Evolutionary conservation across 2,113 vertebrate genomes (phyloP).

Genomic region (Tichodroma muraria): DNA sequence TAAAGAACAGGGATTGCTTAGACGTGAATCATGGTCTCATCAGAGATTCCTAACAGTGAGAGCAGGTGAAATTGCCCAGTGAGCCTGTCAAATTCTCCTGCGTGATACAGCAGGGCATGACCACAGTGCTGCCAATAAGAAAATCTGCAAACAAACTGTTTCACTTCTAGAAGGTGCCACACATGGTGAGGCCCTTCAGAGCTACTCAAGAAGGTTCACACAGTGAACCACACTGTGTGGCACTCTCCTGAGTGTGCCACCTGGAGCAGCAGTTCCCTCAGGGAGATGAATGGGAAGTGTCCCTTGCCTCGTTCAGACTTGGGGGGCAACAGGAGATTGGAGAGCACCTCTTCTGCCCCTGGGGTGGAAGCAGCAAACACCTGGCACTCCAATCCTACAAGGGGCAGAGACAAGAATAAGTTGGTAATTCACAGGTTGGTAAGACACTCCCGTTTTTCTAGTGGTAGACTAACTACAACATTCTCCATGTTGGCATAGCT

Average conservation of each 20-base stretch:
- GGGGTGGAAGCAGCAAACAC: background rate
- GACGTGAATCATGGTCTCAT: background rate
- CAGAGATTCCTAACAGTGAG: background rate
- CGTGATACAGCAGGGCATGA: background rate
- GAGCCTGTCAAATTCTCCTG: background rate
- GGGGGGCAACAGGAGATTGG: background rate
- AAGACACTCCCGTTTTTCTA: background rate
- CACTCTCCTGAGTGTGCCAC: background rate
- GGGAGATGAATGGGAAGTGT: rapidly evolving
- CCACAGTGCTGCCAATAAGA: background rate
- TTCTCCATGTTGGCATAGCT: background rate
- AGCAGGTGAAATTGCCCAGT: background rate
- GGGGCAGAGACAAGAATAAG: background rate
- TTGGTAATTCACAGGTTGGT: no score
- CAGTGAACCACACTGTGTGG: no score
- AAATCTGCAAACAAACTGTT: background rate
- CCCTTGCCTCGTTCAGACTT: rapidly evolving
- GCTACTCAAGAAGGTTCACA: background rate
- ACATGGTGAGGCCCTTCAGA: background rate
- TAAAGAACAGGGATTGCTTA: background rate
- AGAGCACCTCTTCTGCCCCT: background rate
- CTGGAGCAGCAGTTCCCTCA: background rate
- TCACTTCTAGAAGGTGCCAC: background rate
- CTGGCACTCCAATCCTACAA: background rate
- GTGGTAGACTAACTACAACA: no score